phyloP scores from a whole-genome alignment of 2,888 invertebrate genomes.

The Yponomeuta cagnagella region DNA sequence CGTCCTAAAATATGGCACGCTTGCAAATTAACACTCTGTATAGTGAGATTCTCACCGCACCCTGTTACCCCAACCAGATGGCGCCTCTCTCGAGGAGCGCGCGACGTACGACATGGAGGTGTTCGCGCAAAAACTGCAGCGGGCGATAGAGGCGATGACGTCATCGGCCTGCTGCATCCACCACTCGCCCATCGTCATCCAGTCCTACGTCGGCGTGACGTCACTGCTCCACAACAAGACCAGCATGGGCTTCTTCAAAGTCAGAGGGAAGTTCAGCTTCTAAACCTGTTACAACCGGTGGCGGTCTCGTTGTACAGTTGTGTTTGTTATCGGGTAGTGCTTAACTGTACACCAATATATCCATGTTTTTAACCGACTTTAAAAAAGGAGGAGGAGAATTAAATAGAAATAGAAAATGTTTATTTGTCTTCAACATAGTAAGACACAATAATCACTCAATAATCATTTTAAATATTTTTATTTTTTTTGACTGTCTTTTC shows the following conservation, averaged over 20 bases:
- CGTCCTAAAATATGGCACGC: too few relatives aligned
- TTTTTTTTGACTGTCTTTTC: too few relatives aligned
- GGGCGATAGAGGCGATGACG: conserved; percentile 65
- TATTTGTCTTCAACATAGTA: too few relatives aligned
- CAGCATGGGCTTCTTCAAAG: conserved; percentile 89
- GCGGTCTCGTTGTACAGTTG: too few relatives aligned
- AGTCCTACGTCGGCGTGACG: conserved; percentile 87
- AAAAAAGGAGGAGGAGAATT: too few relatives aligned
- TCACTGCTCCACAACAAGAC: conserved; percentile 89
- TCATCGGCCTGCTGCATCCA: conserved; percentile 73
- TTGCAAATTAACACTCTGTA: too few relatives aligned
- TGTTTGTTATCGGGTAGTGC: too few relatives aligned
- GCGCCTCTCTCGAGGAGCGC: conserved; percentile 47
- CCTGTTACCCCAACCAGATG: conserved; percentile 35
- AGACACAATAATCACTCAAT: too few relatives aligned
- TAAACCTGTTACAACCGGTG: conserved; percentile 46
- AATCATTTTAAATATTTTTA: too few relatives aligned
- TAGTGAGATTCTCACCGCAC: neutral
- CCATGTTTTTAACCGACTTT: too few relatives aligned
- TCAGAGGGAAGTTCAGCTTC: conserved; percentile 89
- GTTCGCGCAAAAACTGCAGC: conserved; percentile 74
- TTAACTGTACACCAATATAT: too few relatives aligned
- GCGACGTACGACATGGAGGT: conserved; percentile 77
- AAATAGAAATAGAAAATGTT: too few relatives aligned
- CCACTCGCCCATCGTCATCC: conserved; percentile 83